Conservation (phyloP, 2,888 invertebrate species). For the Lysandra bellargus region DNA sequence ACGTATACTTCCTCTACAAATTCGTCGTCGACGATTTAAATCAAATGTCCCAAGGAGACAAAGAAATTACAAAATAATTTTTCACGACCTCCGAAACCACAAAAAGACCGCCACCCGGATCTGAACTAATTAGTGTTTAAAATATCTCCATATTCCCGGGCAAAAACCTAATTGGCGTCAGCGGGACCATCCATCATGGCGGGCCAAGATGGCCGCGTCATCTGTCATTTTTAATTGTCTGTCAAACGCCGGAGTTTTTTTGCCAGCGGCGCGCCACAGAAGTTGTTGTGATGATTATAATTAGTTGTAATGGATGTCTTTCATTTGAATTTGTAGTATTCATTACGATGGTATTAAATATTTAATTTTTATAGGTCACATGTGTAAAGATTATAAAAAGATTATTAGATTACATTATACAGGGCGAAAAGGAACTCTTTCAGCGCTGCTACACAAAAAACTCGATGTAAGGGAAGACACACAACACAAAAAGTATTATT, state of each 20-base stretch:
- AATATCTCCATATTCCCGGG: conserved; percentile 2
- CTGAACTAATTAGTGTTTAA: conserved; percentile 22
- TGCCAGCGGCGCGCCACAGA: background rate
- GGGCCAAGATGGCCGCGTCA: conserved; percentile 68
- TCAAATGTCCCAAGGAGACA: background rate
- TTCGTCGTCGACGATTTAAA: background rate
- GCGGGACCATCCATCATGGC: conserved; percentile 60
- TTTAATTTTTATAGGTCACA: background rate
- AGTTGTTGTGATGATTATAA: conserved; percentile 18
- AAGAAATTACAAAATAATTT: background rate
- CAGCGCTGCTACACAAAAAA: too few species aligned
- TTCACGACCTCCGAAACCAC: background rate
- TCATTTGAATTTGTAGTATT: background rate
- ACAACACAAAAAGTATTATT: too few species aligned
- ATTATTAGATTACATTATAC: too few species aligned
- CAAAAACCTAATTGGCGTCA: conserved; percentile 35
- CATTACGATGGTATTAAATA: background rate
- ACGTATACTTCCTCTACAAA: background rate
- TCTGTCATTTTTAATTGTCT: conserved; percentile 80
- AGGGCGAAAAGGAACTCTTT: too few species aligned
- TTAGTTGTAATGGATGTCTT: conserved; percentile 14
- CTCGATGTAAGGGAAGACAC: too few species aligned
- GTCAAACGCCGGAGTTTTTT: conserved; percentile 56
- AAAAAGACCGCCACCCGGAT: conserved; percentile 41
- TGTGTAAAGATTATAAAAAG: background rate